Evolutionary conservation across 92 coral and sea anemone genomes (phyloP).

Genomic region (Diadumene lineata): DNA sequence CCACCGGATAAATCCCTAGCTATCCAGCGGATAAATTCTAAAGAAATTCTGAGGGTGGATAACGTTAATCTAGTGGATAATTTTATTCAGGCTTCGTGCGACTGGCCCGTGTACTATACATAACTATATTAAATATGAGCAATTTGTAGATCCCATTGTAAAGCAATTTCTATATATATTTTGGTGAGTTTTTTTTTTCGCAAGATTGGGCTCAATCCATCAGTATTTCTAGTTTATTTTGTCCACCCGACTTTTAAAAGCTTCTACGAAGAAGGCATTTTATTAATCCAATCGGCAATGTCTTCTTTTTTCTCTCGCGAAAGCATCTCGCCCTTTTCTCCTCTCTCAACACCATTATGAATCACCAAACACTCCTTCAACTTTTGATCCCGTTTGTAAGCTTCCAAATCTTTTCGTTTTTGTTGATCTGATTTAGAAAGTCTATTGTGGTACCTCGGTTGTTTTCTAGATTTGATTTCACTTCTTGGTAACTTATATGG

Average conservation of each 20-base stretch:
- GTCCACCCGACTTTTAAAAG: background rate
- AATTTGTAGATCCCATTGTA: no score
- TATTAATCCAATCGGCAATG: slow-evolving; percentile 26
- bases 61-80: no score
- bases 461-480: slow-evolving; percentile 16
- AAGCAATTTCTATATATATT: no score
- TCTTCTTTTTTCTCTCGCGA: slow-evolving; percentile 26
- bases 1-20: no score
- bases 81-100: no score
- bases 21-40: no score
- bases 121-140: no score
- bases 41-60: no score
- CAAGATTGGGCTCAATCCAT: no score
- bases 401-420: background rate
- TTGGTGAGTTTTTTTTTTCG: no score
- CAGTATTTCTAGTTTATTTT: background rate
- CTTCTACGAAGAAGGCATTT: background rate
- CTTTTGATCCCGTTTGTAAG: slow-evolving; percentile 5
- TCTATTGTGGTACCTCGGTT: background rate
- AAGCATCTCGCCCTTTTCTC: background rate
- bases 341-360: slow-evolving; percentile 55
- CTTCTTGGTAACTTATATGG: background rate
- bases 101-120: no score
- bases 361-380: slow-evolving; percentile 62
- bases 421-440: background rate